Evolutionary conservation across 2,888 invertebrate genomes (phyloP).

Genomic region (Agrotis clavis): DNA sequence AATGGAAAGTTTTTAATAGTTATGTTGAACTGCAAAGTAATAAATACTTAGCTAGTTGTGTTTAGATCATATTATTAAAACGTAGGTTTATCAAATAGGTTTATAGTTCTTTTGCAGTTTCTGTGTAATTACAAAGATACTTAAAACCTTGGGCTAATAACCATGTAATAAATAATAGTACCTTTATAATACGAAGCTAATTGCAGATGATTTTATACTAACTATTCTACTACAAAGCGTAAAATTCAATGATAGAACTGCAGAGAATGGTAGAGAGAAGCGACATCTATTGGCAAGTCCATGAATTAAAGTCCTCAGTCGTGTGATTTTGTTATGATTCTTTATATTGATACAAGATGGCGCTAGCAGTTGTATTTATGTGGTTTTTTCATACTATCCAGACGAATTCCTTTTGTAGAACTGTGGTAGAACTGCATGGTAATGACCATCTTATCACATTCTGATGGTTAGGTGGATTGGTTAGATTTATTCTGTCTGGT

Average conservation of each 20-base stretch:
- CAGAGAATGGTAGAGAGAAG: background rate
- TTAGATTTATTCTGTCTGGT: no score
- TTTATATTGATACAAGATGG: constrained; percentile 30
- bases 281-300: constrained; percentile 36
- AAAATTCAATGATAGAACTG: background rate
- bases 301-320: background rate
- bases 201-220: constrained; percentile 29
- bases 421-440: background rate
- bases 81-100: background rate
- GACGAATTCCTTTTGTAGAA: background rate
- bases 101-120: background rate
- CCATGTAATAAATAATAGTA: constrained; percentile 10
- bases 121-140: background rate
- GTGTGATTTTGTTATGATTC: constrained; percentile 4
- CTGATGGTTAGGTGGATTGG: no score
- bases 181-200: constrained; percentile 8
- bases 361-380: background rate
- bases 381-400: background rate
- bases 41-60: background rate
- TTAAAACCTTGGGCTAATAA: constrained; percentile 11
- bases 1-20: background rate
- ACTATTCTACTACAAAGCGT: background rate
- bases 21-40: background rate
- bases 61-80: no score
- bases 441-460: background rate